Evolutionary conservation across 2,888 invertebrate genomes (phyloP).

Genomic region (Dryobota labecula): DNA sequence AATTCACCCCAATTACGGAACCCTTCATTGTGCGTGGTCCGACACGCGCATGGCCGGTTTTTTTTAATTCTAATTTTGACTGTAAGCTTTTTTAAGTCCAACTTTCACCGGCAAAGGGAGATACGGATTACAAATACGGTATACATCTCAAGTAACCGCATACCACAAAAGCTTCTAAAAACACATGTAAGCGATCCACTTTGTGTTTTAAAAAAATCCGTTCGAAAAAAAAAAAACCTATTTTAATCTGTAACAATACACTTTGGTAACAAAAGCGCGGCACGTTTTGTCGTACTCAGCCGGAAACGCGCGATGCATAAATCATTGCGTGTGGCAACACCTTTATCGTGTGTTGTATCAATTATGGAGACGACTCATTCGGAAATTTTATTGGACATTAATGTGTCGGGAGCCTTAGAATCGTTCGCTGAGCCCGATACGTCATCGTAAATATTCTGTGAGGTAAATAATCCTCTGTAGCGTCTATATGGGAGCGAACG

Average conservation of each 20-base stretch:
- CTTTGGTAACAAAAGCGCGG: slow-evolving; percentile 46
- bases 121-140: slow-evolving; percentile 13
- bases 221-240: slow-evolving; percentile 31
- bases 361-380: slow-evolving; percentile 60
- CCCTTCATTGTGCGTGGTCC: no score
- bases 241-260: slow-evolving; percentile 62
- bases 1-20: no score
- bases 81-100: neutral
- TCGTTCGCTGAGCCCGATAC: slow-evolving; percentile 13
- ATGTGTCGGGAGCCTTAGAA: slow-evolving; percentile 52
- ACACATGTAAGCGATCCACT: slow-evolving; percentile 47
- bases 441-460: slow-evolving; percentile 47
- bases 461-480: slow-evolving; percentile 8
- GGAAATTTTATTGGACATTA: slow-evolving; percentile 62
- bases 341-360: slow-evolving; percentile 64
- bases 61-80: neutral
- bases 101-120: neutral
- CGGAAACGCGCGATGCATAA: slow-evolving; percentile 63
- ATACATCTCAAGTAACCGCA: slow-evolving; percentile 20
- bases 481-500: neutral
- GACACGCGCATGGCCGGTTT: no score
- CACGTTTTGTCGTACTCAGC: slow-evolving; percentile 58
- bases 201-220: slow-evolving; percentile 15
- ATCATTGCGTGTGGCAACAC: slow-evolving; percentile 65
- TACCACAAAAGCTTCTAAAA: slow-evolving; percentile 24